Conservation (phyloP, 2,888 invertebrate genomes). For the Invenusta paracnida region DNA sequence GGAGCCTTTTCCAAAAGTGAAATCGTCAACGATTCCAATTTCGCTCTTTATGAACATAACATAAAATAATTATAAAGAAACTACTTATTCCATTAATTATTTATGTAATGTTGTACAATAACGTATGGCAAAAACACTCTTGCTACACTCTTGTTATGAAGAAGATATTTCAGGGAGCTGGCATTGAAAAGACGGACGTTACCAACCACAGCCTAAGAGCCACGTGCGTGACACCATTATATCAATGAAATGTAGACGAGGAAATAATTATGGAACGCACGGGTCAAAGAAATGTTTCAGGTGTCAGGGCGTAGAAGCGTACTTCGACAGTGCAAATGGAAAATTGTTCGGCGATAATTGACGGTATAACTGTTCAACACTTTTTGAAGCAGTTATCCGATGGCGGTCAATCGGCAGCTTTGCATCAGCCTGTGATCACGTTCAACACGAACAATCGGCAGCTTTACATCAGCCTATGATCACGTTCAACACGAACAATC, state of each 20-base stretch:
- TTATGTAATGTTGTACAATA: too few relatives aligned
- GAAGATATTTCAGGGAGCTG: too few relatives aligned
- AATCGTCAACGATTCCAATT: too few relatives aligned
- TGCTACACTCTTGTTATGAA: background rate
- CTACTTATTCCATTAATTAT: too few relatives aligned
- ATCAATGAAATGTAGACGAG: too few relatives aligned
- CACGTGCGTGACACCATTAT: background rate
- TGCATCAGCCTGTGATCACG: background rate
- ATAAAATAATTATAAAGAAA: too few relatives aligned
- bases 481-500: background rate
- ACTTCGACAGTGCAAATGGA: too few relatives aligned
- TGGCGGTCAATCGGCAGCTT: background rate
- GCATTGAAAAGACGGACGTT: background rate
- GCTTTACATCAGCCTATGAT: background rate
- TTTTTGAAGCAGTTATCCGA: background rate
- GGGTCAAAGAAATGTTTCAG: too few relatives aligned
- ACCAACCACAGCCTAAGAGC: background rate
- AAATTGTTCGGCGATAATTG: background rate
- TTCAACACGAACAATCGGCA: background rate
- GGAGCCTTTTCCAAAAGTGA: too few relatives aligned
- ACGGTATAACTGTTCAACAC: background rate
- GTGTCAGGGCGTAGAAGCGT: too few relatives aligned
- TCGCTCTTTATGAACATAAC: too few relatives aligned
- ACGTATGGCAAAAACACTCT: slow-evolving; percentile 24
- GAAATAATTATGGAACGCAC: too few relatives aligned